Evolutionary conservation across 2,888 invertebrate species (phyloP).

Genomic region (Eristalis arbustorum): DNA sequence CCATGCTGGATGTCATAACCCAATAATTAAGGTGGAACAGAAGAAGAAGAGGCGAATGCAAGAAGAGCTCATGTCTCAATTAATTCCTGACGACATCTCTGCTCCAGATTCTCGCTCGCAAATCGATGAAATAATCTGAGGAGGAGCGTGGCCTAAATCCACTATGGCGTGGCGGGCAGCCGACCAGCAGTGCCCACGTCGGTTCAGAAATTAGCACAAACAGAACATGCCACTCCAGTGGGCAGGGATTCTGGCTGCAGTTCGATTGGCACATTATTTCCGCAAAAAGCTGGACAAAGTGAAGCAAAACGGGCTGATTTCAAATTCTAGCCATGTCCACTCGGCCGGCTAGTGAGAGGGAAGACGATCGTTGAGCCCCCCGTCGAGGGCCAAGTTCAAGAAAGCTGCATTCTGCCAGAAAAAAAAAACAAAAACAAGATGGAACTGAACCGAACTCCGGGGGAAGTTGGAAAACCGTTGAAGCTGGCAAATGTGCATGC

Average conservation of each 20-base stretch:
- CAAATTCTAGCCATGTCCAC: conserved; percentile 52
- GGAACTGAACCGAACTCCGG: conserved; percentile 22
- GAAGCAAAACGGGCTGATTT: conserved; percentile 29
- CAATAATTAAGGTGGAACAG: conserved; percentile 47
- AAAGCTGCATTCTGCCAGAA: neutral
- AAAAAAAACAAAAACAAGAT: conserved; percentile 13
- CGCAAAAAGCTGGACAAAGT: neutral
- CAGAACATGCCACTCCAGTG: conserved; percentile 30
- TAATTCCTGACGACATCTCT: conserved; percentile 55
- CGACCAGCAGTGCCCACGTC: conserved; percentile 27
- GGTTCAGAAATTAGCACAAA: conserved; percentile 58
- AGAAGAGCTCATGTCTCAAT: conserved; percentile 37
- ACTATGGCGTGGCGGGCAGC: neutral
- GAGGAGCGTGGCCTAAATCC: neutral
- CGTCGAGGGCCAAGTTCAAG: neutral
- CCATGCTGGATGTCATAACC: conserved; percentile 53
- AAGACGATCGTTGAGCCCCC: neutral
- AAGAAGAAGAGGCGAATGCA: neutral
- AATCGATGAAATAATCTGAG: conserved; percentile 31
- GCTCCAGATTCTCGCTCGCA: conserved; percentile 35
- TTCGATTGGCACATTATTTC: neutral
- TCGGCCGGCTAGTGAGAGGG: conserved; percentile 14
- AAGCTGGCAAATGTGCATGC: conserved; percentile 48
- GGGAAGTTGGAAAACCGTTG: conserved; percentile 53
- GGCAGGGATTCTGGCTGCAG: conserved; percentile 18